phyloP scores from a whole-genome alignment of 2,797 vertebrate genomes.

The Characodon lateralis region DNA sequence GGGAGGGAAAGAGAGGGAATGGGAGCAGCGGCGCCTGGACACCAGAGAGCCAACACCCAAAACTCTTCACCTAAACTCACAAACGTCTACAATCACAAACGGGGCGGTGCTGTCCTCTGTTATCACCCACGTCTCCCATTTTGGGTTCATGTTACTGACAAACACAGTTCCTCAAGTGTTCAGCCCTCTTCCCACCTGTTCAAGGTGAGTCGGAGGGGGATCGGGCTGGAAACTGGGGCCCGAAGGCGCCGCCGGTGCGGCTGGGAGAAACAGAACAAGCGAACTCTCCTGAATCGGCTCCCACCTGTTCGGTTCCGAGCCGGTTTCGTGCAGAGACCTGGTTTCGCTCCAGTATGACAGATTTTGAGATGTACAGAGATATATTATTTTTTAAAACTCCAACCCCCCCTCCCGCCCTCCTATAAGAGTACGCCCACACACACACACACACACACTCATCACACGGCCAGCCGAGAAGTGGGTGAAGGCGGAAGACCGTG shows the following conservation, averaged over 20 bases:
- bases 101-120: slow-evolving; percentile 69
- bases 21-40: slow-evolving; percentile 51
- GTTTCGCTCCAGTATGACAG: slow-evolving; percentile 87
- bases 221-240: slow-evolving; percentile 33
- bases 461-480: slow-evolving; percentile 55
- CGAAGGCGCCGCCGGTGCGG: slow-evolving; percentile 44
- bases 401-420: not conserved
- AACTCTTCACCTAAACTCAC: slow-evolving; percentile 66
- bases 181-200: slow-evolving; percentile 26
- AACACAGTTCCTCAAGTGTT: slow-evolving; percentile 67
- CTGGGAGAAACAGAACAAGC: slow-evolving; percentile 78
- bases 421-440: not conserved
- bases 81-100: slow-evolving; percentile 66
- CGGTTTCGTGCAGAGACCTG: slow-evolving; percentile 89
- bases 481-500: slow-evolving; percentile 56
- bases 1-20: slow-evolving; percentile 42
- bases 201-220: slow-evolving; percentile 39
- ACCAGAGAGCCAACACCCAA: slow-evolving; percentile 37
- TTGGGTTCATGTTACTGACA: slow-evolving; percentile 60
- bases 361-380: slow-evolving; percentile 81
- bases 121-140: slow-evolving; percentile 50
- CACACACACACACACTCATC: slow-evolving; percentile 49
- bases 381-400: slow-evolving; percentile 76
- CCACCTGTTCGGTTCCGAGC: slow-evolving; percentile 59
- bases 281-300: slow-evolving; percentile 74